A percentile compares a stretch with the other conserved stretches of the same genome.
phyloP scores from a whole-genome alignment of 2,888 invertebrate genomes.

The Malachius bipustulatus region DNA sequence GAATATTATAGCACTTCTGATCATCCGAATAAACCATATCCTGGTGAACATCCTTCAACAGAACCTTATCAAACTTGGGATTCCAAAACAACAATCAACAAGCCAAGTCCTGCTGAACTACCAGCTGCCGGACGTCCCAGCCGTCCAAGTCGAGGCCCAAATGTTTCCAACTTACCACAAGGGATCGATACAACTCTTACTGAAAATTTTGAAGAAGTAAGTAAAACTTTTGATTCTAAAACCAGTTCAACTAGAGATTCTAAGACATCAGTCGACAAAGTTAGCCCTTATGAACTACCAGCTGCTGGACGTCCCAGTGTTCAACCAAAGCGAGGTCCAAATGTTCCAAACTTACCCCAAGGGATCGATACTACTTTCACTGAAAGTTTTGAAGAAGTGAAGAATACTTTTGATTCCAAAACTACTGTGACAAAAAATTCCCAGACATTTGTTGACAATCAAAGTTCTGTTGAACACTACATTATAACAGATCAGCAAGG shows the following conservation, averaged over 20 bases:
- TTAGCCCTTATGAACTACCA: no score
- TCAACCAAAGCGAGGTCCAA: no score
- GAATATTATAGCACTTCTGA: no score
- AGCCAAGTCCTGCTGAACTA: no score
- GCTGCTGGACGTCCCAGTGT: no score
- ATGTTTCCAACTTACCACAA: no score
- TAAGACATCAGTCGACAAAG: conserved; percentile 1
- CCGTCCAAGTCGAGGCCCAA: no score
- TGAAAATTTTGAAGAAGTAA: conserved; percentile 6
- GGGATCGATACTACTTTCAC: conserved; percentile 11
- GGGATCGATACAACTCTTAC: neutral
- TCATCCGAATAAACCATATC: no score
- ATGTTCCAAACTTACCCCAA: no score
- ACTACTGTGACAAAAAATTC: conserved; percentile 17
- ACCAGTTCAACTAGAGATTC: conserved; percentile 7
- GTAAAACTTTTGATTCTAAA: conserved; percentile 9
- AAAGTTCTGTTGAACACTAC: conserved; percentile 17
- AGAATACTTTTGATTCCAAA: conserved; percentile 16
- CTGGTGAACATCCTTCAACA: no score
- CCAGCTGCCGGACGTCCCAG: no score
- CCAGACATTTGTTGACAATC: conserved; percentile 19
- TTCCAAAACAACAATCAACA: conserved; percentile 6
- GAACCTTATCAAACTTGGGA: neutral
- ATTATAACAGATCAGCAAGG: conserved; percentile 8
- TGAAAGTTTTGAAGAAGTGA: conserved; percentile 15